Percentiles rank a stretch among this genome's conserved stretches.
Evolutionary conservation across 2,888 invertebrate species (phyloP).

Genomic region (Tridacna crocea): DNA sequence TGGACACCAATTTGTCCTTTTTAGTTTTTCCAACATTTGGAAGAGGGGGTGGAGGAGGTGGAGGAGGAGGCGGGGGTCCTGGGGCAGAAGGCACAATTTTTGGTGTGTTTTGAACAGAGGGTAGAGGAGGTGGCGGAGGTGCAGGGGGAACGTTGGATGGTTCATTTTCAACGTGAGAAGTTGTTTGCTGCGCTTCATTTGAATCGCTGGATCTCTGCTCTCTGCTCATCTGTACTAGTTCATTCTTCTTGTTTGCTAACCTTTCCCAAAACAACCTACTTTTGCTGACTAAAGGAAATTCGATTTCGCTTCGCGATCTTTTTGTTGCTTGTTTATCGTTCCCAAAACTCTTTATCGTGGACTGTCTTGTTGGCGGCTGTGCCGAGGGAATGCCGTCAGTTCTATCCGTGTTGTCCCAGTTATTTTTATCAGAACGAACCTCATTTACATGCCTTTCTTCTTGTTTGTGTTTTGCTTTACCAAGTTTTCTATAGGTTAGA

Average conservation of each 20-base stretch:
- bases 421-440: background rate
- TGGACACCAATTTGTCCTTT: constrained; percentile 33
- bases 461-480: background rate
- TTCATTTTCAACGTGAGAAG: background rate
- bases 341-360: background rate
- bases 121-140: constrained; percentile 2
- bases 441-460: background rate
- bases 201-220: background rate
- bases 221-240: constrained; percentile 38
- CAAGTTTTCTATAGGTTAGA: constrained; percentile 10
- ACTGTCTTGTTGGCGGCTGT: background rate
- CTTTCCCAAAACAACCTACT: constrained; percentile 55
- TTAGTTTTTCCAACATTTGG: background rate
- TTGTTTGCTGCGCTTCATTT: background rate
- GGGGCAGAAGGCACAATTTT: background rate
- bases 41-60: background rate
- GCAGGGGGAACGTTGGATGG: background rate
- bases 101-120: background rate
- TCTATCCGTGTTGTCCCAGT: background rate
- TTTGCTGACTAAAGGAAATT: constrained; percentile 42
- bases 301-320: constrained; percentile 11
- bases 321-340: constrained; percentile 1
- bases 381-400: background rate
- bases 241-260: constrained; percentile 38
- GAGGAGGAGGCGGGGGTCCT: background rate